Base-by-base conservation (phyloP, 2,113 vertebrate species). In the Antidorcas marsupialis region DNA sequence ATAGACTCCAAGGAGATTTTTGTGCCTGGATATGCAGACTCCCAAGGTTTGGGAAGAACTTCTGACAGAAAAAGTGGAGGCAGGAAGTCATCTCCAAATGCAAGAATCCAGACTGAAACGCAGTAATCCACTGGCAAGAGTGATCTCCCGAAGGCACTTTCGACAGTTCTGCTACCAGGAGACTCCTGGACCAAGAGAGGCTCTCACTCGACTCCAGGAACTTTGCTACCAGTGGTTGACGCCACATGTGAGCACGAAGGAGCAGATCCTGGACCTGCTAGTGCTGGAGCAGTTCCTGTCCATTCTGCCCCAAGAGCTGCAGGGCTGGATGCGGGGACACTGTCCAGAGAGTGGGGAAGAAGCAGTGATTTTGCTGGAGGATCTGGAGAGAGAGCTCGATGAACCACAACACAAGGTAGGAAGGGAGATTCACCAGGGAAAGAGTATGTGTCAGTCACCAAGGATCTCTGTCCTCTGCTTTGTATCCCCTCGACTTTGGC, bases 171-270 rank as follows among this genome's bases (percentile, higher is more conserved):
- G 92, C 43, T 97, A 92, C 84, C 95, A 94, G 14, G 92, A 96
- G 43, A 96, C 95, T 30, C 36, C 94, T 17, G 96, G 94, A 12
- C 97, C 94, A 5, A 83, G 84, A 9, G 39, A 85, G 43, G 91
- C 64, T 33, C 76, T 91, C n/a, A 71, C 16, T 15, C 47, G 0
- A 33, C 78, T 97, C 57, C 14, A 1, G 39, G 91, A 97, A 33
- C 94, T 91, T 45, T 97, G 93, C 83, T 64, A 33, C 50, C 97
- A 85, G 87, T 96, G 91, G 91, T n/a, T 96, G 74, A 88, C 50
- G 30, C 95, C 93, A 43, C 71, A 95, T 6, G n/a, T 89, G 28
- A 91, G 43, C 76, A 89, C 91, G 0, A 92, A 95, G 91, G 91
- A 97, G 53, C 94, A 97, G 57, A 95, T 97, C 17, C 28, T 94